phyloP scores from a whole-genome alignment of 2,888 invertebrate species.

The Melanophora roralis region DNA sequence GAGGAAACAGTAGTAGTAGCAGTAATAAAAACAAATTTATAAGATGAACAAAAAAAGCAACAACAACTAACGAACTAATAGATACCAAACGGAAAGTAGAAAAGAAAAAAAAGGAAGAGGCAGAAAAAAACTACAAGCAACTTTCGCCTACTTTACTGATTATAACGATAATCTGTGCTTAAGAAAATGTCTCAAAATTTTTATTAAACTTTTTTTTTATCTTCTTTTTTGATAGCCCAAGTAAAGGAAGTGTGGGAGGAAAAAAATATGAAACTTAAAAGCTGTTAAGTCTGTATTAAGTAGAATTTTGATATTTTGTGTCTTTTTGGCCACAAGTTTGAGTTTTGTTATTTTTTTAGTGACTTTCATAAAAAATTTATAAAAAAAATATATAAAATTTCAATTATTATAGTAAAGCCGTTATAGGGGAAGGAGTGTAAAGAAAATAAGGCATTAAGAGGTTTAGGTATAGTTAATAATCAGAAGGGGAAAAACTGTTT shows the following conservation, averaged over 20 bases:
- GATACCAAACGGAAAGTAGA: slow-evolving; percentile 20
- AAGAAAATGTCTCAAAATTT: slow-evolving; percentile 62
- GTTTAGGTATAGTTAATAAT: slow-evolving; percentile 16
- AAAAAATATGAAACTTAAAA: slow-evolving; percentile 41
- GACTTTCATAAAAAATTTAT: slow-evolving; percentile 18
- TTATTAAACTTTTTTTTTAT: slow-evolving; percentile 47
- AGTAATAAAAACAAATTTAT: slow-evolving; percentile 29
- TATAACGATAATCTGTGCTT: slow-evolving; percentile 62
- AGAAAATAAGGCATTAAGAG: slow-evolving; percentile 5
- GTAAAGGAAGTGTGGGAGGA: neutral
- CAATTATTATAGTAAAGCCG: slow-evolving; percentile 57
- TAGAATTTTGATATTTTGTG: slow-evolving; percentile 56
- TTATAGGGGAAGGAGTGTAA: neutral
- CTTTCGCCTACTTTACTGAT: slow-evolving; percentile 61
- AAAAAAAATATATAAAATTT: slow-evolving; percentile 34
- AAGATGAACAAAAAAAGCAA: slow-evolving; percentile 13
- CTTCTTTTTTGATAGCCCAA: neutral
- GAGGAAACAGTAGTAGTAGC: slow-evolving; percentile 5
- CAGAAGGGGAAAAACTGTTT: neutral
- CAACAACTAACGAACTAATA: slow-evolving; percentile 45
- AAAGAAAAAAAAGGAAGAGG: slow-evolving; percentile 16
- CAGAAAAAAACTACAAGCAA: slow-evolving; percentile 47
- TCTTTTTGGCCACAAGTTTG: slow-evolving; percentile 45
- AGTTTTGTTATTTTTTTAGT: slow-evolving; percentile 3
- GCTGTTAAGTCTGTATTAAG: slow-evolving; percentile 62